These are phyloP conservation scores for Dendrolimus houi DNA, from an alignment of 2,888 invertebrate genomes.

Conservation along the genomic window DNA sequence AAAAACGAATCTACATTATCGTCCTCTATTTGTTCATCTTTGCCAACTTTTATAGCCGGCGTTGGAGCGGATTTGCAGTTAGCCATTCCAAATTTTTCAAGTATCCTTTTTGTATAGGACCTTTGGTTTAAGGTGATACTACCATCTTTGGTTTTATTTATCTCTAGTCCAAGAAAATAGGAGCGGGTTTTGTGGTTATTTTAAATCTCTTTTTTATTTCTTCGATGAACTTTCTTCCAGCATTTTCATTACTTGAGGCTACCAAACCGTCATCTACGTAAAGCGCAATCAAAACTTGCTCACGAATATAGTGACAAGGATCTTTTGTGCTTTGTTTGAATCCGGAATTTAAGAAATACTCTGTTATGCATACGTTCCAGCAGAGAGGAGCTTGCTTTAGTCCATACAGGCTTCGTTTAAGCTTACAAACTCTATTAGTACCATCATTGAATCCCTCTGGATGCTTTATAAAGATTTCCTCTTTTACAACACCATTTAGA, in stretches of 20 bases:
- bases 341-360: background rate
- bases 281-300: too few relatives aligned
- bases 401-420: constrained; percentile 7
- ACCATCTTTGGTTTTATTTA: too few relatives aligned
- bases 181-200: too few relatives aligned
- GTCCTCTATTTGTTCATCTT: background rate
- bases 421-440: background rate
- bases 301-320: constrained; percentile 3
- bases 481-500: too few relatives aligned
- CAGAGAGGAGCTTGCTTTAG: constrained; percentile 7
- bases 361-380: constrained; percentile 5
- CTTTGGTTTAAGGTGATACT: too few relatives aligned
- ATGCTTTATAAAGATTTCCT: too few relatives aligned
- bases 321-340: constrained; percentile 1
- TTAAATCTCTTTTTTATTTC: too few relatives aligned
- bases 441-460: constrained; percentile 3
- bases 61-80: constrained; percentile 1
- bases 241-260: too few relatives aligned
- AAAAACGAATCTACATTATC: background rate
- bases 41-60: background rate
- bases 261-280: too few relatives aligned
- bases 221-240: too few relatives aligned
- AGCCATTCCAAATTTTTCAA: too few relatives aligned
- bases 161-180: constrained; percentile 3
- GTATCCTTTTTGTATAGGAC: too few relatives aligned